Conservation (phyloP, 1,140 invertebrate species). For the Dendroctonus ponderosae region DNA sequence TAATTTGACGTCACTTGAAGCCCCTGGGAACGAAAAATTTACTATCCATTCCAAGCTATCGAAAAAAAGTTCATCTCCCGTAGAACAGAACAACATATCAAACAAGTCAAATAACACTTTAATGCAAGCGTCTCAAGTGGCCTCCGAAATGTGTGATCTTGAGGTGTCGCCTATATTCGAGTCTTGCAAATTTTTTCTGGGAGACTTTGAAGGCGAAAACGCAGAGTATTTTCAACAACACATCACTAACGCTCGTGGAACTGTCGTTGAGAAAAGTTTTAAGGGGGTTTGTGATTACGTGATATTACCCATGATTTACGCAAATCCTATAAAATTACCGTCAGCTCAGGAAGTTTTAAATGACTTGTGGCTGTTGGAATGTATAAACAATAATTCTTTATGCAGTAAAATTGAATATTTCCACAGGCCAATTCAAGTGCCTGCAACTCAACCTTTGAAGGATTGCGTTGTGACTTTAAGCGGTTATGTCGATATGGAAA, state of each 20-base stretch:
- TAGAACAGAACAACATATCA: too few species aligned
- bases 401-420: constrained; percentile 58
- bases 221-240: constrained; percentile 28
- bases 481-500: constrained; percentile 68
- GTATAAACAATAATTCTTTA: constrained; percentile 55
- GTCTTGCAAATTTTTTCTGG: constrained; percentile 53
- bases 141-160: not conserved
- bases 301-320: constrained; percentile 53
- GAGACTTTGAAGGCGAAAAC: constrained; percentile 52
- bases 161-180: constrained; percentile 39
- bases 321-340: constrained; percentile 20
- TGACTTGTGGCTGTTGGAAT: constrained; percentile 61
- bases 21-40: too few species aligned
- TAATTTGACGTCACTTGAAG: too few species aligned
- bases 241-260: constrained; percentile 32
- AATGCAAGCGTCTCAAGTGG: constrained; percentile 10
- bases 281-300: constrained; percentile 60
- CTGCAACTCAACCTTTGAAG: constrained; percentile 57
- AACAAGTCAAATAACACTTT: constrained; percentile 9
- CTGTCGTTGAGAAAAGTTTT: constrained; percentile 15
- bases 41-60: too few species aligned
- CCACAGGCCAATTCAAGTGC: constrained; percentile 59
- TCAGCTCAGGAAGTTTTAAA: constrained; percentile 56
- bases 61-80: too few species aligned
- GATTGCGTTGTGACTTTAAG: constrained; percentile 76